These are phyloP conservation scores for Acronicta leporina DNA, from an alignment of 2,888 invertebrate genomes.

Conservation along the genomic window DNA sequence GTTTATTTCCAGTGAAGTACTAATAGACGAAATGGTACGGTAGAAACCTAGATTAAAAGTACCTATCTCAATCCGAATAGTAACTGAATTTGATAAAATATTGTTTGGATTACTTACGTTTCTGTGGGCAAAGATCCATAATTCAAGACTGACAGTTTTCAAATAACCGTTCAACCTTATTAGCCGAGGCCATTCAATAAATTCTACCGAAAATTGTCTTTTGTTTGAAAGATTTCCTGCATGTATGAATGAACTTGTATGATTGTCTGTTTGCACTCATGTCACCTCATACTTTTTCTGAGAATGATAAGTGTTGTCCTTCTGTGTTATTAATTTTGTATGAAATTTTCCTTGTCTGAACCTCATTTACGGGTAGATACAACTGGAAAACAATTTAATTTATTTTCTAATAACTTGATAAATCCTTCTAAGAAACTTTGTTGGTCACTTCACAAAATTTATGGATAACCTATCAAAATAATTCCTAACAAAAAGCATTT, in stretches of 20 bases:
- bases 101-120: too few relatives aligned
- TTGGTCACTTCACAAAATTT: too few relatives aligned
- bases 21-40: too few relatives aligned
- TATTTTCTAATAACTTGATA: conserved; percentile 13
- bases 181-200: conserved; percentile 11
- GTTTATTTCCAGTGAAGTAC: too few relatives aligned
- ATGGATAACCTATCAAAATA: too few relatives aligned
- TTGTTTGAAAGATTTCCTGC: conserved; percentile 39
- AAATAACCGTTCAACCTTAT: background rate
- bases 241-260: conserved; percentile 43
- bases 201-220: conserved; percentile 13
- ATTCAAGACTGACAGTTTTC: too few relatives aligned
- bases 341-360: conserved; percentile 21
- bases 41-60: too few relatives aligned
- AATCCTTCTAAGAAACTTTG: conserved; percentile 14
- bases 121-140: too few relatives aligned
- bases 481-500: conserved; percentile 19
- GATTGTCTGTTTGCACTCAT: conserved; percentile 47
- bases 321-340: conserved; percentile 42
- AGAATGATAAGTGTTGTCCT: conserved; percentile 54
- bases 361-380: too few relatives aligned
- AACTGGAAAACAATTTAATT: conserved; percentile 1
- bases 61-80: too few relatives aligned
- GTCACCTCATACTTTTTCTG: conserved; percentile 55
- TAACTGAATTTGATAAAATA: too few relatives aligned